Base-by-base conservation (phyloP, 1,140 invertebrate genomes). In the Paracyclopina nana region DNA sequence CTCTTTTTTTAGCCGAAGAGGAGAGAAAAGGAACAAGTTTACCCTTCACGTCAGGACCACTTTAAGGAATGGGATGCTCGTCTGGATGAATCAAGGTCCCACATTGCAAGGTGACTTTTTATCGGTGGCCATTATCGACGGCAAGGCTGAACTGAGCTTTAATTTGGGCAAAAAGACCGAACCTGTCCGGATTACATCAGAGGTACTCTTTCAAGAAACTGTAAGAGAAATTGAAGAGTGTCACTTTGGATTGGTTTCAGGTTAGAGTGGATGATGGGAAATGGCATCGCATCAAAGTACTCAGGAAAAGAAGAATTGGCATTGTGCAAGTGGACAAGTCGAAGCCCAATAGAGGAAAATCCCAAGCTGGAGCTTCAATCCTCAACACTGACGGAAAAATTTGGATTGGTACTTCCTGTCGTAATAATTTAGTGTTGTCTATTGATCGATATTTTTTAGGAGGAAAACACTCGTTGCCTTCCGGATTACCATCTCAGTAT, bases 371-470 rank as follows among this genome's bases (percentile, higher is more conserved):
- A 45, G 70, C 77, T 25, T 72, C 73, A 41, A 71, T 74, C 55
- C 71, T 81, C 53, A 77, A 78, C 59, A 77, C 78, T 8, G 77
- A 80, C 64, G 76, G 78, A 18, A 72, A 74, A 55, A 61, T 82
- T 45, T 82, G 78, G 77, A 76, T 84, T 57, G 80, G 80, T 77
- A 61, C 59, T 59, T 8, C 20, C 34, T 16, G 20, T 4, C n/a
- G n/a, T 3, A 38, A 38, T 38, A 38, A 38, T 16, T 5, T 20
- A 38, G 9, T n/a, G 8, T 16, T 38, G 4, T 20, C 34, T 9
- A 14, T 31, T 31, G 29, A 14, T 8, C 29, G 14, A 14, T 14
- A 31, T 40, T 11, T 43, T 62, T 26, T 67, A 61, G 70, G 71
- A 52, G 71, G 69, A 20, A 56, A 65, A 60, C 66, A 65, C n/a